Evolutionary conservation across 2,888 invertebrate genomes (phyloP).

Genomic region (Helicoverpa assulta): DNA sequence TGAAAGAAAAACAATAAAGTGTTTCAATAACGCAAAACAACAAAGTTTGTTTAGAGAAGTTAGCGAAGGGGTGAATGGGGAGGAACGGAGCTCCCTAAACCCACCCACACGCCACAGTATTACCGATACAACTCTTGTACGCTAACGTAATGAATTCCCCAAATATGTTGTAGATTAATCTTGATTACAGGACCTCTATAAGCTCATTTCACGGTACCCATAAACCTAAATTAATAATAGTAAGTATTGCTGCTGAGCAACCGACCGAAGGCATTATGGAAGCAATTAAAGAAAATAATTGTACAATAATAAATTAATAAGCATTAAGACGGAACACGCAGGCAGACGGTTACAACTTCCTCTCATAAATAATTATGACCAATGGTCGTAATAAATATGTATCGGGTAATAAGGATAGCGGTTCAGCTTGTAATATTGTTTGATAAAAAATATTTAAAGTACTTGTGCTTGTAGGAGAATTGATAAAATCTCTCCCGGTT

Average conservation of each 20-base stretch:
- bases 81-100: slow-evolving; percentile 52
- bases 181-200: slow-evolving; percentile 33
- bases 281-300: slow-evolving; percentile 49
- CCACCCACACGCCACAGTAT: slow-evolving; percentile 36
- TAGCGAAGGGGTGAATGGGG: slow-evolving; percentile 70
- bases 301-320: slow-evolving; percentile 53
- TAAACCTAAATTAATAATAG: slow-evolving; percentile 18
- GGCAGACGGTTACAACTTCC: slow-evolving; percentile 52
- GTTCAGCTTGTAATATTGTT: slow-evolving; percentile 33
- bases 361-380: slow-evolving; percentile 50
- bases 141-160: slow-evolving; percentile 36
- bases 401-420: slow-evolving; percentile 38
- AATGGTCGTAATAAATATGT: slow-evolving; percentile 36
- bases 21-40: slow-evolving; percentile 87
- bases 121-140: slow-evolving; percentile 40
- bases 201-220: slow-evolving; percentile 35
- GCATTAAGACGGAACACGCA: slow-evolving; percentile 37
- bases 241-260: slow-evolving; percentile 31
- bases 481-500: slow-evolving; percentile 11
- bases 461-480: slow-evolving; percentile 1
- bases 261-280: slow-evolving; percentile 29
- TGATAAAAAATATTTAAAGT: slow-evolving; percentile 16
- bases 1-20: slow-evolving; percentile 88
- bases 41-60: slow-evolving; percentile 84
- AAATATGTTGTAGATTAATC: slow-evolving; percentile 35